Evolutionary conservation across 1,140 invertebrate genomes (phyloP), one percentile per base, ranked within the genome.

Genomic region (Eumaeus atala): DNA sequence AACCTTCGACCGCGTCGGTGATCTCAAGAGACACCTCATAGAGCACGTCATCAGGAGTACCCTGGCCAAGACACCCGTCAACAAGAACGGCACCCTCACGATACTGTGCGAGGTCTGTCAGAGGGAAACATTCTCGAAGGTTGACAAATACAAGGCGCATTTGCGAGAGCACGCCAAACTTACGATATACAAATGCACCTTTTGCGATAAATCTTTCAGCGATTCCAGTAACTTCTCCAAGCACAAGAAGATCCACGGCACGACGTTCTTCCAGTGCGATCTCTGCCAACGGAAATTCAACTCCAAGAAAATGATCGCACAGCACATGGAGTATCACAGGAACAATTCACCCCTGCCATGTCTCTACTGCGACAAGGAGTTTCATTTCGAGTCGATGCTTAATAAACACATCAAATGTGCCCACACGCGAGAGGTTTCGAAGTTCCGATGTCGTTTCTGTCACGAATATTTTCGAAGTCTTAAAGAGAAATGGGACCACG

Each of bases 221-320:
- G 85, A 87, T 51, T 87, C 87, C 14, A 86, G 84, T 48, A 87
- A 87, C 49, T 88, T 87, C 54, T 88, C 85, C 1, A 88, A 88
- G 52, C 87, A 88, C 62, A 88, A 88, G 56, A 88, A 88, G 55
- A 78, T 88, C 33, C 87, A 88, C 61, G 84, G 84, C 38, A 64
- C 63, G 0, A 72, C 69, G 1, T 84, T 68, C 58, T 77, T 80
- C 28, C 84, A 88, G 44, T 88, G 87, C 58, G 82, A 87, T 40
- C 58, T 86, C 3, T 88, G 87, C 52, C 71, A 74, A 38, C 61
- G 84, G 1, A 88, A 88, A 56, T 88, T 88, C 59, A 87, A 88
- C 61, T 83, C 87, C 5, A 87, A 87, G 50, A 83, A 82, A 49
- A 88, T 84, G 82, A 75, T 88, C 28, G 69, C 71, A 10, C 73